Conservation (phyloP, 2,113 vertebrate species). For the Climacteris rufus region DNA sequence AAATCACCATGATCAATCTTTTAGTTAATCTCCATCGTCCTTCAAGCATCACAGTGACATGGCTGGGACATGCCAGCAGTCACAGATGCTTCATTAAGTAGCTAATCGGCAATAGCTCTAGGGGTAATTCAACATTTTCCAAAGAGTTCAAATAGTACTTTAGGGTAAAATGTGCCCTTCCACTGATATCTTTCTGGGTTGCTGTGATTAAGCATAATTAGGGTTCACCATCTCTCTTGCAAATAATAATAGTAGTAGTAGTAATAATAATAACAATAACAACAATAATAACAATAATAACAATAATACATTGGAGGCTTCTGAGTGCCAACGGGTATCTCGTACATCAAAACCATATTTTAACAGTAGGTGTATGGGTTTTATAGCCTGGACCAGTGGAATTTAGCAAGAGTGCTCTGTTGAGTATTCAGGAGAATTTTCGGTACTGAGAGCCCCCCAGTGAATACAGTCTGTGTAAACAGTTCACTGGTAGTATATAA, state of each 20-base stretch:
- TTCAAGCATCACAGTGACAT: slow-evolving; percentile 34
- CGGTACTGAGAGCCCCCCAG: neutral
- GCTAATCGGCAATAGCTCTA: slow-evolving; percentile 12
- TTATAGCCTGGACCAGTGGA: neutral
- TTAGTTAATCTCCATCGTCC: neutral
- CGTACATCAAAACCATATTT: neutral
- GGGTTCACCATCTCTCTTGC: neutral
- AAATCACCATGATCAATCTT: neutral
- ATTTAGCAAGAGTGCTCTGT: neutral
- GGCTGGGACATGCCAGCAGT: slow-evolving; percentile 6
- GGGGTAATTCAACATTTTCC: slow-evolving; percentile 24
- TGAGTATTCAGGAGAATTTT: neutral
- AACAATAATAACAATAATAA: neutral
- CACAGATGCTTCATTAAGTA: slow-evolving; percentile 21
- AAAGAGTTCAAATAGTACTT: slow-evolving; percentile 36
- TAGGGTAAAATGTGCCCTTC: neutral
- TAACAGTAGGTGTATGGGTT: neutral
- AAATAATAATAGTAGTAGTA: neutral
- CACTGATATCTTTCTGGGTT: neutral
- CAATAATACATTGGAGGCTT: neutral
- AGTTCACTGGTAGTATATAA: neutral
- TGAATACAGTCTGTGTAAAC: neutral
- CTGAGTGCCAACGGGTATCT: neutral
- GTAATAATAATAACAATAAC: neutral
- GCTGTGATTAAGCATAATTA: neutral